These are phyloP conservation scores for Nineta flava DNA, from an alignment of 2,888 invertebrate genomes.

Conservation along the genomic window DNA sequence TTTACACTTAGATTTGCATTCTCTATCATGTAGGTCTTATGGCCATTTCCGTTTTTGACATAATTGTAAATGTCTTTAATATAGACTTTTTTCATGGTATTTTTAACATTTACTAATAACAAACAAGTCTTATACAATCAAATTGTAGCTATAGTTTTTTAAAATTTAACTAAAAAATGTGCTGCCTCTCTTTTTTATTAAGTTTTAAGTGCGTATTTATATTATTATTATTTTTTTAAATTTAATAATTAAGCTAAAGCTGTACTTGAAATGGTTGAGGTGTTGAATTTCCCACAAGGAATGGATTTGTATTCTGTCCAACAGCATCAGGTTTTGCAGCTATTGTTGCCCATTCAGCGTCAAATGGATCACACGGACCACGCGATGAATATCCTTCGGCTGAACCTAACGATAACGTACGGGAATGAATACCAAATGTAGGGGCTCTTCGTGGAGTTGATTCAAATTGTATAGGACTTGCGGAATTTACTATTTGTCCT, in stretches of 20 bases:
- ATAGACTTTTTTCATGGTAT: too few relatives aligned
- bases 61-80: too few relatives aligned
- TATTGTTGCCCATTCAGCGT: slow-evolving; percentile 67
- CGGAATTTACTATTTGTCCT: slow-evolving; percentile 49
- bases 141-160: too few relatives aligned
- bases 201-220: background rate
- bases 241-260: slow-evolving; percentile 27
- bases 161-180: background rate
- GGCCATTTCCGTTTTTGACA: too few relatives aligned
- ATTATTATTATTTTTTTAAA: background rate
- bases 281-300: slow-evolving; percentile 33
- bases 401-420: slow-evolving; percentile 40
- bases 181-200: background rate
- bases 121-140: too few relatives aligned
- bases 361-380: slow-evolving; percentile 49
- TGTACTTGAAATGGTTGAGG: slow-evolving; percentile 42
- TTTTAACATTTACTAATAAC: too few relatives aligned
- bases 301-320: slow-evolving; percentile 41
- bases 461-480: slow-evolving; percentile 27
- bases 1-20: too few relatives aligned
- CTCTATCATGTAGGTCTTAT: too few relatives aligned
- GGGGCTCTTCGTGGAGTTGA: slow-evolving; percentile 37
- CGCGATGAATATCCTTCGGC: slow-evolving; percentile 20
- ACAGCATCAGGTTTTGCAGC: slow-evolving; percentile 34
- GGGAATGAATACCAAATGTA: slow-evolving; percentile 29